Evolutionary conservation across 2,888 invertebrate species (phyloP).

Genomic region (Boloria euphrosyne): DNA sequence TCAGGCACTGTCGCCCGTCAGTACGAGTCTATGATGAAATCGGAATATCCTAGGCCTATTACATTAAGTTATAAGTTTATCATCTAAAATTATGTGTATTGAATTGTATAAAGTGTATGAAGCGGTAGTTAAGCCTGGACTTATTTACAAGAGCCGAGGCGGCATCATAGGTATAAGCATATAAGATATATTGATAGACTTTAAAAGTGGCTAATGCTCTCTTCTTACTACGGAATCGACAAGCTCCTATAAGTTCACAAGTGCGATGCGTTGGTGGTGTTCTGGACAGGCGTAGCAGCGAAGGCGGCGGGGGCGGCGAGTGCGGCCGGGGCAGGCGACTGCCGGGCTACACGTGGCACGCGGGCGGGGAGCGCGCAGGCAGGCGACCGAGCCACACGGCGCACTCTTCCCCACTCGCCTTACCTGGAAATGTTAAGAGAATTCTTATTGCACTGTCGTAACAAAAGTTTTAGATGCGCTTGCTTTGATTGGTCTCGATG

Average conservation of each 20-base stretch:
- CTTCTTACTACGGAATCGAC: slow-evolving; percentile 34
- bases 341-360: slow-evolving; percentile 64
- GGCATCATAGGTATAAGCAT: slow-evolving; percentile 58
- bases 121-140: slow-evolving; percentile 68
- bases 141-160: slow-evolving; percentile 65
- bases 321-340: slow-evolving; percentile 40
- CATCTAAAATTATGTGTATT: slow-evolving; percentile 63
- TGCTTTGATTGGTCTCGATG: too few relatives aligned
- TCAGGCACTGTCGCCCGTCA: not conserved
- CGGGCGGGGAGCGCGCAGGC: slow-evolving; percentile 68
- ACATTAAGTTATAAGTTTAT: slow-evolving; percentile 47
- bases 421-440: slow-evolving; percentile 54
- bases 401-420: slow-evolving; percentile 59
- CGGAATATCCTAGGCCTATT: slow-evolving; percentile 58
- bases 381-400: slow-evolving; percentile 66
- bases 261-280: slow-evolving; percentile 20
- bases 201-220: slow-evolving; percentile 38
- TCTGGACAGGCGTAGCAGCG: slow-evolving; percentile 12
- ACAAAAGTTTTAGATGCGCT: not conserved
- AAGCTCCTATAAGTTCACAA: slow-evolving; percentile 41
- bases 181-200: slow-evolving; percentile 47
- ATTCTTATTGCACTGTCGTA: not conserved
- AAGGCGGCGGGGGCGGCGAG: slow-evolving; percentile 20
- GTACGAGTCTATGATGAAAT: slow-evolving; percentile 10
- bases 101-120: slow-evolving; percentile 72